phyloP scores from a whole-genome alignment of 1,140 invertebrate species.

The Bombyx mandarina region DNA sequence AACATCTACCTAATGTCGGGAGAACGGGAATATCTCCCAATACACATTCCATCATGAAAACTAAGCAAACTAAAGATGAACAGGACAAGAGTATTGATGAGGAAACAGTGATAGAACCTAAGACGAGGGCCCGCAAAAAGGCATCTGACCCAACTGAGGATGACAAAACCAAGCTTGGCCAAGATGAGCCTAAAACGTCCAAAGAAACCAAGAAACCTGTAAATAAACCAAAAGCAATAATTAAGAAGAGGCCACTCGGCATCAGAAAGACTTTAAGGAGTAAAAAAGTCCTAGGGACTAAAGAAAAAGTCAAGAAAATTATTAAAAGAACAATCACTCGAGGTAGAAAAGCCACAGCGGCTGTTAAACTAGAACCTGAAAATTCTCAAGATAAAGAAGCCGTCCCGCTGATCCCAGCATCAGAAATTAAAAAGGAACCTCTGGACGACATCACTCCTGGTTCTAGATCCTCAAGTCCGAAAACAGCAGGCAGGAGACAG shows the following conservation, averaged over 20 bases:
- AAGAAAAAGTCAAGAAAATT: constrained; percentile 49
- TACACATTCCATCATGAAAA: constrained; percentile 68
- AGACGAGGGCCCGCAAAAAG: constrained; percentile 60
- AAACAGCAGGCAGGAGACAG: constrained; percentile 47
- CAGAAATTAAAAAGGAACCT: constrained; percentile 65
- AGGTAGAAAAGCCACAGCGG: constrained; percentile 35
- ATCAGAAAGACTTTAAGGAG: constrained; percentile 58
- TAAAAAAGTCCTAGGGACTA: constrained; percentile 49
- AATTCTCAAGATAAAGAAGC: constrained; percentile 46
- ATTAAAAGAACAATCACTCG: constrained; percentile 40
- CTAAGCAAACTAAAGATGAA: constrained; percentile 63
- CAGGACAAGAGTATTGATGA: constrained; percentile 60
- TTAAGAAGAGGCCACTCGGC: constrained; percentile 57
- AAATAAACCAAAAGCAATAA: constrained; percentile 46
- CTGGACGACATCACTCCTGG: constrained; percentile 43
- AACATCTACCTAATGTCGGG: constrained; percentile 60
- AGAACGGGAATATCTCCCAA: constrained; percentile 47
- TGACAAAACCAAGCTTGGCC: constrained; percentile 38
- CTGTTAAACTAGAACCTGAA: constrained; percentile 32
- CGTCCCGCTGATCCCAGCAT: constrained; percentile 48
- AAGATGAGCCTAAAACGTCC: constrained; percentile 59
- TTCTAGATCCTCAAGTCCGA: constrained; percentile 65
- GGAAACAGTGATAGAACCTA: constrained; percentile 53
- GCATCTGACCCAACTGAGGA: constrained; percentile 52
- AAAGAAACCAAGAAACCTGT: constrained; percentile 52